Percentiles rank a stretch among this genome's conserved stretches.
Conservation (phyloP, 2,888 invertebrate species). For the Phengaris arion region DNA sequence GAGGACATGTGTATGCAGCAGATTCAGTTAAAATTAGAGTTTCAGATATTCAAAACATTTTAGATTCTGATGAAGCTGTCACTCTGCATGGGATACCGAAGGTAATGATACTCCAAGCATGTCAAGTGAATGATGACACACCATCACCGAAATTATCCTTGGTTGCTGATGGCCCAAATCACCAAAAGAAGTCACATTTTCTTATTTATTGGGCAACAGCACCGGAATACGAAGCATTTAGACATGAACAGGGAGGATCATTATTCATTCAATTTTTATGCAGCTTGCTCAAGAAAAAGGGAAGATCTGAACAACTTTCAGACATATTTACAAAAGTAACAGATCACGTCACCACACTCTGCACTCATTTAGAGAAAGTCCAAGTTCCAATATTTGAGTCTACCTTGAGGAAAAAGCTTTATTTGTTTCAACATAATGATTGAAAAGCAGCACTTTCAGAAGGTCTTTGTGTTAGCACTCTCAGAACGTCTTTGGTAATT, state of each 20-base stretch:
- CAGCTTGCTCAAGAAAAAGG: conserved; percentile 47
- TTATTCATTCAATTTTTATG: conserved; percentile 68
- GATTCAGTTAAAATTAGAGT: conserved; percentile 67
- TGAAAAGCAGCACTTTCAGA: neutral
- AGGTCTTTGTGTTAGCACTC: neutral
- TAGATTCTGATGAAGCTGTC: conserved; percentile 57
- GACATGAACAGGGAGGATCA: conserved; percentile 58
- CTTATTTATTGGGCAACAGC: conserved; percentile 70
- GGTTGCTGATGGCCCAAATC: conserved; percentile 55
- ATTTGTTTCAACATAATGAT: conserved; percentile 47
- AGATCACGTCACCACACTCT: conserved; percentile 50
- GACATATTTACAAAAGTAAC: conserved; percentile 67
- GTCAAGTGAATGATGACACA: conserved; percentile 55
- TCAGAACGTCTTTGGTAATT: no score
- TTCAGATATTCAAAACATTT: conserved; percentile 60
- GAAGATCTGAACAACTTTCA: conserved; percentile 53
- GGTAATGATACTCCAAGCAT: conserved; percentile 67
- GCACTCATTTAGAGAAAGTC: conserved; percentile 45
- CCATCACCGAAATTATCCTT: conserved; percentile 44
- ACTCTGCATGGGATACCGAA: conserved; percentile 61
- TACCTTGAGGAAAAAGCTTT: conserved; percentile 63
- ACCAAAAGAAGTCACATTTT: conserved; percentile 59
- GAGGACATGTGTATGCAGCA: conserved; percentile 65
- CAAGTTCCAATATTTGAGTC: conserved; percentile 64
- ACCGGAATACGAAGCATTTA: conserved; percentile 65